These are phyloP conservation scores for Balaeniceps rex DNA, from an alignment of 2,113 vertebrate genomes.

Conservation along the genomic window DNA sequence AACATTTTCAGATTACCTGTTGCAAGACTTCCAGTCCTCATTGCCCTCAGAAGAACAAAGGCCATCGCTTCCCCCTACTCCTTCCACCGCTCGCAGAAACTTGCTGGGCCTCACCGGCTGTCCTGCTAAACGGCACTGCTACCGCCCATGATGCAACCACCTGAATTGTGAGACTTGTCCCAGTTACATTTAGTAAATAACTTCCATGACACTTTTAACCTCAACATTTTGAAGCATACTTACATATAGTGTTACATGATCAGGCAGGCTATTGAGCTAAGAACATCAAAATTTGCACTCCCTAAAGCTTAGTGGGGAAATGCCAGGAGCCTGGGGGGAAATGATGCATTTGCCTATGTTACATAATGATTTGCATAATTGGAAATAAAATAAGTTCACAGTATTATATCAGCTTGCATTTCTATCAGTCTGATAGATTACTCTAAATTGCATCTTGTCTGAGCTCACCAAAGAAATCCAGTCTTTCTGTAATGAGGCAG, in stretches of 20 bases:
- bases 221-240: background rate
- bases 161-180: background rate
- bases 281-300: slow-evolving; percentile 22
- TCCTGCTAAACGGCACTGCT: background rate
- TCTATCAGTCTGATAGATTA: slow-evolving; percentile 36
- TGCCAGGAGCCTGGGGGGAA: slow-evolving; percentile 4
- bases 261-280: slow-evolving; percentile 30
- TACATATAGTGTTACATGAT: background rate
- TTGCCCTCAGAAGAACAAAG: slow-evolving; percentile 59
- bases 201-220: background rate
- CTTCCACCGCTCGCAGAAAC: background rate
- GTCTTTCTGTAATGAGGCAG: background rate
- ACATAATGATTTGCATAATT: slow-evolving; percentile 30
- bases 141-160: background rate
- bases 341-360: slow-evolving; percentile 8
- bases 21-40: slow-evolving; percentile 33
- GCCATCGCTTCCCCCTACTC: background rate
- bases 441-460: background rate
- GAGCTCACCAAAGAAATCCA: background rate
- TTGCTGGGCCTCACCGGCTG: background rate
- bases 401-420: slow-evolving; percentile 6
- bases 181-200: background rate
- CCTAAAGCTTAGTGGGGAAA: slow-evolving; percentile 27
- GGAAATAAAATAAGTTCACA: slow-evolving; percentile 23
- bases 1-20: slow-evolving; percentile 53